Percentiles rank a stretch among this genome's conserved stretches.
phyloP scores from a whole-genome alignment of 2,113 vertebrate species.

The Boulengeromyrus knoepffleri region DNA sequence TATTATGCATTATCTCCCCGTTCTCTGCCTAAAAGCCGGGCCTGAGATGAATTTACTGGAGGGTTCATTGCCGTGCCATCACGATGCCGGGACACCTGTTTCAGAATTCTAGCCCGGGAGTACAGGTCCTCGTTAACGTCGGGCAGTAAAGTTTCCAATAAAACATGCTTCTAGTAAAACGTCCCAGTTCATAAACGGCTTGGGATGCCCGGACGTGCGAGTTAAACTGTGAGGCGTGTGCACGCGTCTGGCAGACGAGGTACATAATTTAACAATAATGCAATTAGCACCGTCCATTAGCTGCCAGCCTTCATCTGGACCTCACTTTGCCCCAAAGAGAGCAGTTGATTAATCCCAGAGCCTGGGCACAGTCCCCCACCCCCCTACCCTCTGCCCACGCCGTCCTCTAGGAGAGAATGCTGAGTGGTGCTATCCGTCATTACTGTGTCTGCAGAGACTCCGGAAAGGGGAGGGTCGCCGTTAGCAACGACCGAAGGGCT shows the following conservation, averaged over 20 bases:
- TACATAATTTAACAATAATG: background rate
- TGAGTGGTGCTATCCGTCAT: background rate
- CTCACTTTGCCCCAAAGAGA: background rate
- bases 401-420: background rate
- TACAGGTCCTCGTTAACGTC: background rate
- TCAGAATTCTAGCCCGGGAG: background rate
- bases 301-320: background rate
- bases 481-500: background rate
- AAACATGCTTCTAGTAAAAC: background rate
- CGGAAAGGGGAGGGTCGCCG: background rate
- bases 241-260: background rate
- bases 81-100: background rate
- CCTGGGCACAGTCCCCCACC: background rate
- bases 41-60: background rate
- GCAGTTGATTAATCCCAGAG: background rate
- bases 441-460: background rate
- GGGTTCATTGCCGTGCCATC: background rate
- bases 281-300: constrained; percentile 7
- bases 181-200: background rate
- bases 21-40: background rate
- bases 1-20: background rate
- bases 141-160: background rate
- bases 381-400: background rate
- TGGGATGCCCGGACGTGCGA: background rate
- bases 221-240: background rate